Conservation (phyloP, 53 echinoderm and acorn worm genomes). For the Crossaster papposus region DNA sequence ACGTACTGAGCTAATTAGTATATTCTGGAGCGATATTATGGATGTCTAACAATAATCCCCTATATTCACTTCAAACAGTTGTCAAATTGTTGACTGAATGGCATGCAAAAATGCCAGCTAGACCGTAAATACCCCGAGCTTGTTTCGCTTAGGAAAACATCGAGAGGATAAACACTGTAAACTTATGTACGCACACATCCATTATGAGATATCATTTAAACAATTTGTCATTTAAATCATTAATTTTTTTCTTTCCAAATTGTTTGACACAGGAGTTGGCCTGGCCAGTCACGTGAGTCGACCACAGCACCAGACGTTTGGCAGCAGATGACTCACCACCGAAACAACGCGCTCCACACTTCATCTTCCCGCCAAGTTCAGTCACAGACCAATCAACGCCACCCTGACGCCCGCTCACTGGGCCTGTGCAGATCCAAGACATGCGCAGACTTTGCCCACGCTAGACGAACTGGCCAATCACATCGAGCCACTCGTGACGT, state of each 20-base stretch:
- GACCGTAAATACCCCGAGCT: too few species aligned
- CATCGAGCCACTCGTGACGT: not conserved
- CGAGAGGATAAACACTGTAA: too few species aligned
- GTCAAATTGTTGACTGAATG: too few species aligned
- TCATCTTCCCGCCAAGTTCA: slow-evolving; percentile 42
- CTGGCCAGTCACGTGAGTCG: slow-evolving; percentile 39
- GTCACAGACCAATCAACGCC: slow-evolving; percentile 42
- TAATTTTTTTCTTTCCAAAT: not conserved
- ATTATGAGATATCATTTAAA: not conserved
- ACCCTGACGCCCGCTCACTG: not conserved
- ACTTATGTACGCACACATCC: too few species aligned
- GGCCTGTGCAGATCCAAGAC: slow-evolving; percentile 27
- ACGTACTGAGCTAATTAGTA: not conserved
- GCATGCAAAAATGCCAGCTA: too few species aligned
- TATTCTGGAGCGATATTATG: too few species aligned
- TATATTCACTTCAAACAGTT: too few species aligned
- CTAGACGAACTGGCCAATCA: slow-evolving; percentile 1
- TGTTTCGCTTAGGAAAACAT: too few species aligned
- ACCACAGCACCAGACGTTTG: slow-evolving; percentile 8
- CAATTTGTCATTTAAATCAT: not conserved
- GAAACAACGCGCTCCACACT: slow-evolving; percentile 1
- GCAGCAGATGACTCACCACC: slow-evolving; percentile 15
- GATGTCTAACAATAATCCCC: too few species aligned
- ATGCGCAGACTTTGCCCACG: slow-evolving; percentile 20
- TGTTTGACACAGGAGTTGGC: slow-evolving; percentile 40